Evolutionary conservation across 2,888 invertebrate genomes (phyloP), one percentile per base, ranked within the genome.

Genomic region (Harpalus rubripes): DNA sequence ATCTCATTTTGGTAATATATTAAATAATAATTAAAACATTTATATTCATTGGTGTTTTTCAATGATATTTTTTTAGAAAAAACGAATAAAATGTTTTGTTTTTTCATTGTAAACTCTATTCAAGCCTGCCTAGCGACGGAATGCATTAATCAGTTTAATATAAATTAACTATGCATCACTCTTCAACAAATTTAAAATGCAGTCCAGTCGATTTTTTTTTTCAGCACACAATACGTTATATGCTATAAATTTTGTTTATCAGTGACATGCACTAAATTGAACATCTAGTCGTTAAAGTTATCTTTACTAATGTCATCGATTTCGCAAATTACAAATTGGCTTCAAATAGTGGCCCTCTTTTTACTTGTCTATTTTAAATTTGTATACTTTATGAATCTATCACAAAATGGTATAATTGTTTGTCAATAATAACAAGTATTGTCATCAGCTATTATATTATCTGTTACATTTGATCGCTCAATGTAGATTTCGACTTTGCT

Each of bases 231-330:
- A 26, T 65, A 12, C 65, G 65, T 32, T 12, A n/a, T n/a, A n/a
- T n/a, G 32, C 22, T n/a, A 72, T 72, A 72, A 32, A 72, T 72
- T 72, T 39, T 7, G 41, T 41, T 41, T 39, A 72, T 72, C 72
- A 16, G 32, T 72, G 72, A 32, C 72, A 39, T 15, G 41, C n/a
- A 41, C 39, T 4, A 72, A 72, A 72, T 72, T 26, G 72, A 32
- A 72, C 72, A 72, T 26, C 32, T 41, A 72, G 41, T 72, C 32
- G 41, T 32, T 72, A 72, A 15, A 41, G 39, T 72, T 72, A 72
- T 72, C 72, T 72, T 72, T 39, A 65, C 32, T 72, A 18, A 22
- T 61, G 61, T 15, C 16, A 61, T 61, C 61, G 58, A 5, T 5
- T 5, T 5, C 32, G 6, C 2, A 7, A 15, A 61, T 61, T 15